Evolutionary conservation across 2,797 vertebrate species (phyloP).

Genomic region (Pteronotus mesoamericanus): DNA sequence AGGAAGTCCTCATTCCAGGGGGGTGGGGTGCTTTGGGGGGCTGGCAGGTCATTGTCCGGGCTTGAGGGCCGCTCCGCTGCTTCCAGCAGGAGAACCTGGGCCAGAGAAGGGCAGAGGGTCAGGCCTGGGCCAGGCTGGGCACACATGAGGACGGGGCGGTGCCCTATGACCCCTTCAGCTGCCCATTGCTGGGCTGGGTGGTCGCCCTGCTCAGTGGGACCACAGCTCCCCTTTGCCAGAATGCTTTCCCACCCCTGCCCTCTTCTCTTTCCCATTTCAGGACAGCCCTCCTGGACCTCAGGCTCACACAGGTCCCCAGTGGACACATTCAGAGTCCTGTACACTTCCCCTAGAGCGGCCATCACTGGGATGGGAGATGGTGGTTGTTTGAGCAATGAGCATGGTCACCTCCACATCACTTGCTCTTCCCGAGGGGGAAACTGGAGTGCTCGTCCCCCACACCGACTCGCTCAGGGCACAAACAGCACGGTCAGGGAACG

Average conservation of each 20-base stretch:
- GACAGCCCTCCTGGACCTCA: not conserved
- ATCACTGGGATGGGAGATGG: accelerated
- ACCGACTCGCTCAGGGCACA: not conserved
- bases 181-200: accelerated
- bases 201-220: accelerated
- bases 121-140: not conserved
- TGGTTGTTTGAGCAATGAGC: not conserved
- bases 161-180: not conserved
- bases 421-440: not conserved
- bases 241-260: too few species aligned
- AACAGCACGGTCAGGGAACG: not conserved
- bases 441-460: accelerated
- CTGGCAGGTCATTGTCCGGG: conserved; percentile 81
- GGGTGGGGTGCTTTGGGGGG: conserved; percentile 67
- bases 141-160: accelerated
- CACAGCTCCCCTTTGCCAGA: accelerated
- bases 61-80: conserved; percentile 69
- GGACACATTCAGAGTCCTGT: not conserved
- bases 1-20: conserved; percentile 81
- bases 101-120: not conserved
- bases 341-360: not conserved
- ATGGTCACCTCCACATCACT: not conserved
- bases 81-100: conserved; percentile 82
- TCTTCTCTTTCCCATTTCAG: not conserved
- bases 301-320: not conserved